phyloP scores from a whole-genome alignment of 2,888 invertebrate species.

The Drosophila meridionalis region DNA sequence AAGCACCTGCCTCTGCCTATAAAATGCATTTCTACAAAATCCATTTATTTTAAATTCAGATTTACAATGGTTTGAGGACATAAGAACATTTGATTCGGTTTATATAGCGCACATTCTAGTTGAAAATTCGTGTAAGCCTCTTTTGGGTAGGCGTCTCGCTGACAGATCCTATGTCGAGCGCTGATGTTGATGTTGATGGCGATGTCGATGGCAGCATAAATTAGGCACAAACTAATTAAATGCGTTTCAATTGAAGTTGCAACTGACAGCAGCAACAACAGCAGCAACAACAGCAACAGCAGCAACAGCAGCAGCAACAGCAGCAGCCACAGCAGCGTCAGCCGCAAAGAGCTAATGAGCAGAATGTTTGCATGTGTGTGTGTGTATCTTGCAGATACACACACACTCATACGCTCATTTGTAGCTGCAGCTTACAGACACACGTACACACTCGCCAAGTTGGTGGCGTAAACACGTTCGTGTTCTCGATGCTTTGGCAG shows the following conservation, averaged over 20 bases:
- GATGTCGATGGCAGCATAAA: constrained; percentile 67
- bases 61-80: not conserved
- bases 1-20: not conserved
- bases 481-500: constrained; percentile 23
- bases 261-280: constrained; percentile 48
- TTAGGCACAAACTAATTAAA: constrained; percentile 75
- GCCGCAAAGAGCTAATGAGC: constrained; percentile 47
- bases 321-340: not conserved
- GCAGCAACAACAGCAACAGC: not conserved
- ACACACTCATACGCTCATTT: not conserved
- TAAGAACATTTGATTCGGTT: not conserved
- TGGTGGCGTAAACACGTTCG: constrained; percentile 35
- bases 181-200: constrained; percentile 37
- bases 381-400: constrained; percentile 23
- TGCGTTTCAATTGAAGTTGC: constrained; percentile 72
- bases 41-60: not conserved
- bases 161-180: constrained; percentile 45
- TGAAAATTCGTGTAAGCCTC: not conserved
- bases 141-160: constrained; percentile 21
- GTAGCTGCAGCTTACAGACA: constrained; percentile 34
- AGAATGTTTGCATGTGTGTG: constrained; percentile 25
- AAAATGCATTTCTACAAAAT: not conserved
- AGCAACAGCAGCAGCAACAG: not conserved
- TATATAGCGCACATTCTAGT: not conserved
- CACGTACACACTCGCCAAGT: constrained; percentile 30